A percentile compares a stretch with the other conserved stretches of the same genome.
These are phyloP conservation scores for Leucosticte australis DNA, from an alignment of 2,113 vertebrate species.

Conservation along the genomic window DNA sequence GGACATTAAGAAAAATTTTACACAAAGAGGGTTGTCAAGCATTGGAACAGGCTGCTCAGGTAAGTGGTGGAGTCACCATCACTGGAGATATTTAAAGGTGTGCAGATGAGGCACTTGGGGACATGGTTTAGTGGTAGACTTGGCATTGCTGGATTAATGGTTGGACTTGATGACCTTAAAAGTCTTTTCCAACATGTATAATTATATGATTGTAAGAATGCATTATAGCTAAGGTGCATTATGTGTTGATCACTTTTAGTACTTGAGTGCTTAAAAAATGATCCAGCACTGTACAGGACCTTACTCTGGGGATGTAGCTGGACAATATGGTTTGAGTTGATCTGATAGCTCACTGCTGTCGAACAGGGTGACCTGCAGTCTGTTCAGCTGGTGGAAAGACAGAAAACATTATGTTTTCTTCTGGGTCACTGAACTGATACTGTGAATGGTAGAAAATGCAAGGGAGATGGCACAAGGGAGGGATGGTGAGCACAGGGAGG, in stretches of 20 bases:
- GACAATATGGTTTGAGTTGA: background rate
- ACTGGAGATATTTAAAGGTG: background rate
- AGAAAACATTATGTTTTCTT: background rate
- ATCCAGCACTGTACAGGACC: background rate
- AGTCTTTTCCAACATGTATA: background rate
- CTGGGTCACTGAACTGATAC: background rate
- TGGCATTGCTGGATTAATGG: background rate
- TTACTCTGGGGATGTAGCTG: background rate
- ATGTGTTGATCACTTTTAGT: background rate
- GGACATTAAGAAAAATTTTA: background rate
- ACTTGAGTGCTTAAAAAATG: background rate
- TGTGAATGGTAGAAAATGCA: background rate
- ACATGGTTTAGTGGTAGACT: background rate
- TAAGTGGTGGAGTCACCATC: background rate
- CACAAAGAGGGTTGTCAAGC: fast-evolving
- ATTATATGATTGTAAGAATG: background rate
- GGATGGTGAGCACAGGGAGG: background rate
- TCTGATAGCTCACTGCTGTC: background rate
- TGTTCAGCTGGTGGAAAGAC: background rate
- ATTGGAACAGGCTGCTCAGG: background rate
- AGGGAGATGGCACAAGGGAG: background rate
- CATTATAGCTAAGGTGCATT: background rate
- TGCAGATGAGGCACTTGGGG: background rate
- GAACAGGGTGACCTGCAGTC: background rate
- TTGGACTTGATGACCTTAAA: background rate